These are phyloP conservation scores for Notocelia uddmanniana DNA, from an alignment of 2,888 invertebrate genomes.

Conservation along the genomic window DNA sequence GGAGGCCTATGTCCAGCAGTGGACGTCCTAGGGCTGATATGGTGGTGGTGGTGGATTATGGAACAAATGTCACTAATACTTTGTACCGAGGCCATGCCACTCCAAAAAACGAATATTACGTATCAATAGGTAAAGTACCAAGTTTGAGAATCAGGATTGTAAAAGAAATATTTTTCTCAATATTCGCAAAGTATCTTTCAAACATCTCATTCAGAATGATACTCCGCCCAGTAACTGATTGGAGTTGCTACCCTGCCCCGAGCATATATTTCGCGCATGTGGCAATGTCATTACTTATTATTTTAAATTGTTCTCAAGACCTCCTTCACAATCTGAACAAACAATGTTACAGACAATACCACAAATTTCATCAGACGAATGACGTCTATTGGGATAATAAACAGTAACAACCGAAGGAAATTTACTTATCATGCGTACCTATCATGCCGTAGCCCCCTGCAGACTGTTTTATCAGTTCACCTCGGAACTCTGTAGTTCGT, in stretches of 20 bases:
- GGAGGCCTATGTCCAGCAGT: too few species aligned
- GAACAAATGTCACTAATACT: too few species aligned
- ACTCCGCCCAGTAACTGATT: not conserved
- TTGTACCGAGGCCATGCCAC: too few species aligned
- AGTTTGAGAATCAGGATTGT: too few species aligned
- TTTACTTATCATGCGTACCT: constrained; percentile 34
- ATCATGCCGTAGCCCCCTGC: constrained; percentile 34
- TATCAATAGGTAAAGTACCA: too few species aligned
- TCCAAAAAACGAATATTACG: too few species aligned
- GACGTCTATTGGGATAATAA: constrained; percentile 43
- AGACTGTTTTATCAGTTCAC: constrained; percentile 35
- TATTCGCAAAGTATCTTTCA: not conserved
- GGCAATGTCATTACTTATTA: not conserved
- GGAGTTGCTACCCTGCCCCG: not conserved
- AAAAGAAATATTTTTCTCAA: too few species aligned
- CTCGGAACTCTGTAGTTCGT: constrained; percentile 22
- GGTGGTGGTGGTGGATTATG: not conserved
- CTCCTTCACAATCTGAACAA: constrained; percentile 39
- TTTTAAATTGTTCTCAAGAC: not conserved
- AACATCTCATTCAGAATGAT: not conserved
- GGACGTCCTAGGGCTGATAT: too few species aligned
- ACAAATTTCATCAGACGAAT: constrained; percentile 57
- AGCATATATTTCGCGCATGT: not conserved
- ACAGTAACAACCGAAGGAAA: constrained; percentile 31
- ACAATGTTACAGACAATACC: constrained; percentile 54